These are phyloP conservation scores for Minunthozetes semirufus DNA, from an alignment of 2,888 invertebrate genomes.

Conservation along the genomic window DNA sequence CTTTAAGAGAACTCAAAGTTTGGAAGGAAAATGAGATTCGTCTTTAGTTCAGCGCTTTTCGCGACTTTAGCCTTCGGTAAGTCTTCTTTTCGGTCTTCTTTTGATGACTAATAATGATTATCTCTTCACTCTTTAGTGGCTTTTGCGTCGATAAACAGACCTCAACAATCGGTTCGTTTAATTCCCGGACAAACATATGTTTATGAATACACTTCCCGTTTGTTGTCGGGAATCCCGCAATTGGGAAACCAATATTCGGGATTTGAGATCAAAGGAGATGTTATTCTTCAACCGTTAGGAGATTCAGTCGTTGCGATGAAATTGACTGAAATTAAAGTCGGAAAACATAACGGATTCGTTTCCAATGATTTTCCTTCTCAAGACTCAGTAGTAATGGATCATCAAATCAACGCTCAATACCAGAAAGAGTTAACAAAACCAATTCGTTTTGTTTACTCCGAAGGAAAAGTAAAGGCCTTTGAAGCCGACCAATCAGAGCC, in stretches of 20 bases:
- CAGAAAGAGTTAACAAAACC: constrained; percentile 42
- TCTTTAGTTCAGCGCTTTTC: no score
- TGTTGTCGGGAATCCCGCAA: constrained; percentile 47
- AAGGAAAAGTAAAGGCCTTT: constrained; percentile 44
- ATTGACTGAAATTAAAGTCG: constrained; percentile 31
- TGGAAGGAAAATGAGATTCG: no score
- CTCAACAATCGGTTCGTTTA: constrained; percentile 5
- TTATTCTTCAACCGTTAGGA: constrained; percentile 44
- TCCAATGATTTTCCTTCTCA: background rate
- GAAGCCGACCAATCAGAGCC: constrained; percentile 46
- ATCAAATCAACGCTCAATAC: constrained; percentile 38
- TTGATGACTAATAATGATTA: no score
- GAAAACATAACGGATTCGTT: constrained; percentile 32
- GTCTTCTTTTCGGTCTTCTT: no score
- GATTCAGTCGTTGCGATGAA: constrained; percentile 41
- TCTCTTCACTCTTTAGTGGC: background rate
- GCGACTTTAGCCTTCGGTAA: no score
- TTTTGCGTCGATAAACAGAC: background rate
- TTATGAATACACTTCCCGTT: constrained; percentile 47
- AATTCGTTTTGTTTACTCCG: constrained; percentile 41
- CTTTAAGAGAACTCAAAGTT: no score
- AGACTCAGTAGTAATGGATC: constrained; percentile 18
- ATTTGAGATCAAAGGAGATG: constrained; percentile 45
- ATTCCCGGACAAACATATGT: constrained; percentile 45
- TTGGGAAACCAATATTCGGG: constrained; percentile 47